phyloP scores from a whole-genome alignment of 2,113 vertebrate genomes.

The Hassar affinis region DNA sequence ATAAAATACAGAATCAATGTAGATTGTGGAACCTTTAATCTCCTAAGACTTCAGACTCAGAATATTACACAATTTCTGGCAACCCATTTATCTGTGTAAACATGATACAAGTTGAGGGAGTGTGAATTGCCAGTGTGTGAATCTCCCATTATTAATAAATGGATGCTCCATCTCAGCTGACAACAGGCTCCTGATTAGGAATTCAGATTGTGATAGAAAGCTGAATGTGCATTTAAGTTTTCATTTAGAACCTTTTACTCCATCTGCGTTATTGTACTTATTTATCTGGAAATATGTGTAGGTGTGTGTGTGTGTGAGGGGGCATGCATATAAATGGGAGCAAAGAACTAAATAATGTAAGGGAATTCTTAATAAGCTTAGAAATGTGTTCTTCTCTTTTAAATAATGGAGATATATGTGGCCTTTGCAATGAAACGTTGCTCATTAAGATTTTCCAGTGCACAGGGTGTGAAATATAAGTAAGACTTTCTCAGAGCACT shows the following conservation, averaged over 20 bases:
- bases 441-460: slow-evolving; percentile 4
- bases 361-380: background rate
- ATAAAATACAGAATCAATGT: too few relatives aligned
- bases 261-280: background rate
- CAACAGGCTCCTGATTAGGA: background rate
- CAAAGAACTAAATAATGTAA: background rate
- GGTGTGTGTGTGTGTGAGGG: too few relatives aligned
- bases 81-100: slow-evolving; percentile 18
- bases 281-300: background rate
- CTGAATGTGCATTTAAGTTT: background rate
- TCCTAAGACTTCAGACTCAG: background rate
- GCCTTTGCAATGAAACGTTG: background rate
- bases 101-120: slow-evolving; percentile 2
- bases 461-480: slow-evolving; percentile 20
- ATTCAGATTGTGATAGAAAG: background rate
- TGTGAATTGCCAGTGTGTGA: background rate
- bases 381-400: background rate
- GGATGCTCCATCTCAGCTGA: slow-evolving; percentile 35
- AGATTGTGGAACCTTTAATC: background rate
- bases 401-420: background rate
- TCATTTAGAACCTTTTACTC: slow-evolving; percentile 26
- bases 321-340: background rate
- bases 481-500: background rate
- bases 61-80: background rate
- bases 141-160: too few relatives aligned